Percentiles rank a stretch among this genome's conserved stretches.
Conservation (phyloP, 2,113 vertebrate genomes). For the Sinosuthora webbiana region DNA sequence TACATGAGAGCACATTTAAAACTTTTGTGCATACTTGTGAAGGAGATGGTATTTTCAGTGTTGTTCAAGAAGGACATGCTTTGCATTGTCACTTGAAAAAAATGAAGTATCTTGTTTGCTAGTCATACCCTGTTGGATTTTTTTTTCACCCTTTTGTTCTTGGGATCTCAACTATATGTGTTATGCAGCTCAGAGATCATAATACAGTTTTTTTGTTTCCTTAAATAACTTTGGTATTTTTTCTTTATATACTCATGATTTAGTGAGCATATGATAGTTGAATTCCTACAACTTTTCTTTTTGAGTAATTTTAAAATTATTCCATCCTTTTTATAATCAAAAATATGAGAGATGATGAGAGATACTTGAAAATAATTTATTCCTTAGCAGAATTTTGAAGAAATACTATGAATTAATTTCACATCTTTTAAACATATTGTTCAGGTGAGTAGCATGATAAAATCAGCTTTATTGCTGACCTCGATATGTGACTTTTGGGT, state of each 20-base stretch:
- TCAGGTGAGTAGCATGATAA: background rate
- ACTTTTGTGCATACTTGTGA: background rate
- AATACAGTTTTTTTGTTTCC: background rate
- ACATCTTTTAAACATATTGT: background rate
- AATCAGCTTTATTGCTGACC: background rate
- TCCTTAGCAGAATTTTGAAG: background rate
- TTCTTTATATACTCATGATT: background rate
- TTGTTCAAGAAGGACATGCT: background rate
- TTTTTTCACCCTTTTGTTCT: background rate
- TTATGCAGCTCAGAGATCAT: background rate
- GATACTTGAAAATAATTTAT: background rate
- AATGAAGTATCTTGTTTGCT: constrained; percentile 8
- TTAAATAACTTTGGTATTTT: background rate
- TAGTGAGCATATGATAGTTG: background rate
- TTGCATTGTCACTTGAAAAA: background rate
- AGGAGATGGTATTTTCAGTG: background rate
- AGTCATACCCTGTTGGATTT: background rate
- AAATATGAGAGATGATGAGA: background rate
- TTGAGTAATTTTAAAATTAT: background rate
- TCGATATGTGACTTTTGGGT: background rate
- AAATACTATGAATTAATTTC: background rate
- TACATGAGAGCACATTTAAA: background rate
- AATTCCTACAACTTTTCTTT: background rate
- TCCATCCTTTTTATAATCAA: background rate
- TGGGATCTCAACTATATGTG: background rate